Base-by-base conservation (phyloP, 2,888 invertebrate genomes). In the Lasioglossum calceatum region DNA sequence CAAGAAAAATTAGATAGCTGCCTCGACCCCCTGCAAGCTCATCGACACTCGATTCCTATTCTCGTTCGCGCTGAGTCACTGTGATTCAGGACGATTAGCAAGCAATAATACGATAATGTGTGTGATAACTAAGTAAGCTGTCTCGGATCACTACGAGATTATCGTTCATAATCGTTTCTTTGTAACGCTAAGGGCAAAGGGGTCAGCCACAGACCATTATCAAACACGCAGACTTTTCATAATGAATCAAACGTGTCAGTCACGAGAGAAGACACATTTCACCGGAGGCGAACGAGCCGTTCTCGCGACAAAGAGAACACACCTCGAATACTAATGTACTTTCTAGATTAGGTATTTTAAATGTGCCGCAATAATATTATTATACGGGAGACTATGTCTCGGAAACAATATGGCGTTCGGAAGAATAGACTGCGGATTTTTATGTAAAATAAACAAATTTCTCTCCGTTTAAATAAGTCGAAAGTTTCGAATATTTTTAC, bases 21-120 rank as follows among this genome's bases (percentile, higher is more conserved):
- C n/a, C 71, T 27, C 27, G 42, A 77, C 64, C 78, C 79, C 19
- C 19, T 36, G 85, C 67, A 58, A 36, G 23, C n/a, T 58, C 32
- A n/a, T 70, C 78, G 27, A 79, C 58, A n/a, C 23, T 32, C 64
- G 64, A 72, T 32, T 16, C 19, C 36, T 80, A 64, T 39, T 19
- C 75, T 64, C 72, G 73, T 85, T 67, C 80, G n/a, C 67, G 76
- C 47, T 36, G 83, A 47, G 39, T 83, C 73, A 54, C 39, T n/a
- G 71, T 39, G 54, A 76, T 85, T 79, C 76, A 67, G 67, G 77
- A 32, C 79, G 75, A 85, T 47, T 81, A 81, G 85, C 78, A 87
- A 88, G 85, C 88, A 87, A 87, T 84, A 88, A 86, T 86, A 86
- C 86, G 86, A 81, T 86, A 86, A 86, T 61, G 61, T 81, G 86